These are phyloP conservation scores for Stichodactyla mertensii DNA, from an alignment of 64 coral and sea anemone genomes.

Conservation along the genomic window DNA sequence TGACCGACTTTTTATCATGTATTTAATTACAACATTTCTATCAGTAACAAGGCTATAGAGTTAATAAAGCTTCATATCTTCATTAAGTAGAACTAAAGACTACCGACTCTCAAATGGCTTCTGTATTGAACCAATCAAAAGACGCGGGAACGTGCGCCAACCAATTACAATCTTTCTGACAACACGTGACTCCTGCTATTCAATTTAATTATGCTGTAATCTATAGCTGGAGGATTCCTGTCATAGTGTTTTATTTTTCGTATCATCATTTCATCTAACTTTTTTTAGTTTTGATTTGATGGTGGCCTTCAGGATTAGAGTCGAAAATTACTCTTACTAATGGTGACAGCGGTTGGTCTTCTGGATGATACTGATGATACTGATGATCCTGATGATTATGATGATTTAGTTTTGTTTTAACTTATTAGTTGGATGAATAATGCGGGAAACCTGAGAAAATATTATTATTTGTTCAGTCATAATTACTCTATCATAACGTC, in stretches of 20 bases:
- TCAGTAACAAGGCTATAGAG: background rate
- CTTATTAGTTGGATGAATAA: background rate
- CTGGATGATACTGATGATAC: background rate
- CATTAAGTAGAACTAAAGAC: background rate
- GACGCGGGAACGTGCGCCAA: background rate
- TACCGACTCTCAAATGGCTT: background rate
- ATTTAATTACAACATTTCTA: too few relatives aligned
- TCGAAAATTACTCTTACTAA: background rate
- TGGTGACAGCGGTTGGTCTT: background rate
- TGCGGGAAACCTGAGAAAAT: too few relatives aligned
- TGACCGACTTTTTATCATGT: too few relatives aligned
- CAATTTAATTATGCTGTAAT: background rate
- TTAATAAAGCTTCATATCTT: background rate
- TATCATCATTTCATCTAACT: constrained; percentile 1
- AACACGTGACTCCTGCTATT: background rate
- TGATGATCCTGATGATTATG: background rate
- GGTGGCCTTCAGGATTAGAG: background rate
- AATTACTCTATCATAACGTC: too few relatives aligned
- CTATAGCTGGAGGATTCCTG: background rate
- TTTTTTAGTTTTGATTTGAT: background rate
- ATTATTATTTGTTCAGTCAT: too few relatives aligned
- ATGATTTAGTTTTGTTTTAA: background rate
- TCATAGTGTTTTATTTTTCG: background rate
- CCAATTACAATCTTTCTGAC: background rate
- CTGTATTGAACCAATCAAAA: background rate